A percentile compares a stretch with the other conserved stretches of the same genome.
These are phyloP conservation scores for Drosophila maculinotata DNA, from an alignment of 2,888 invertebrate genomes.

Conservation along the genomic window DNA sequence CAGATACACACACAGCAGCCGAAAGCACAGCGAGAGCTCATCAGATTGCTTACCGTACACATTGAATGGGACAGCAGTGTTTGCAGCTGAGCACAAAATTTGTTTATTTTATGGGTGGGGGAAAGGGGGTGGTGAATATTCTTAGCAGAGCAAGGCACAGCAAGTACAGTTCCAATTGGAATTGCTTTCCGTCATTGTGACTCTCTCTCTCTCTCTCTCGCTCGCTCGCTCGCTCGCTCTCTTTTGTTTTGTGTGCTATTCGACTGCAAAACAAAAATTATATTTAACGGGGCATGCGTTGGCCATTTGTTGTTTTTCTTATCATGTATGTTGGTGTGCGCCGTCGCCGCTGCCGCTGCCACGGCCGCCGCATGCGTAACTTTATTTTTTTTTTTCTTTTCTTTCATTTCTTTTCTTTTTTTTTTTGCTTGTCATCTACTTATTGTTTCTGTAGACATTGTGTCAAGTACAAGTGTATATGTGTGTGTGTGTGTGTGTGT, in stretches of 20 bases:
- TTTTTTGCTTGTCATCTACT: constrained; percentile 28
- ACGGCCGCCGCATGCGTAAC: constrained; percentile 70
- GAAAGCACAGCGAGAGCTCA: constrained; percentile 7
- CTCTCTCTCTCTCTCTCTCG: constrained; percentile 1
- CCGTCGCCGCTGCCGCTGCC: constrained; percentile 54
- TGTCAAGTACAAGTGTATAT: constrained; percentile 47
- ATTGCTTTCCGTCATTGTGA: constrained; percentile 1
- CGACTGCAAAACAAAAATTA: constrained; percentile 2
- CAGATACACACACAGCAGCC: constrained; percentile 58
- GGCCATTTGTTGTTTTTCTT: constrained; percentile 11
- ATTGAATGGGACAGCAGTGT: constrained; percentile 39
- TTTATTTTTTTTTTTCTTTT: constrained; percentile 36
- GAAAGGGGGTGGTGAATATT: constrained; percentile 23
- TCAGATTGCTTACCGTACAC: constrained; percentile 8
- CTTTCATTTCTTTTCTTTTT: constrained; percentile 32
- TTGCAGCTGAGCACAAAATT: constrained; percentile 8
- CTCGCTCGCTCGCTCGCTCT: too few species aligned
- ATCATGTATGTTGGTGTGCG: constrained; percentile 45
- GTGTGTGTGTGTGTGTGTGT: constrained; percentile 1
- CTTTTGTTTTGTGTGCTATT: constrained; percentile 7
- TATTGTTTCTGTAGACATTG: constrained; percentile 51
- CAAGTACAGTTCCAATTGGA: constrained; percentile 70
- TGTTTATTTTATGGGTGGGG: constrained; percentile 2
- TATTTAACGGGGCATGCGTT: constrained; percentile 47
- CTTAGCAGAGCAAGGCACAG: constrained; percentile 9